Evolutionary conservation across 2,797 vertebrate genomes (phyloP), one percentile per base, ranked within the genome.

Genomic region (Anguilla marmorata): DNA sequence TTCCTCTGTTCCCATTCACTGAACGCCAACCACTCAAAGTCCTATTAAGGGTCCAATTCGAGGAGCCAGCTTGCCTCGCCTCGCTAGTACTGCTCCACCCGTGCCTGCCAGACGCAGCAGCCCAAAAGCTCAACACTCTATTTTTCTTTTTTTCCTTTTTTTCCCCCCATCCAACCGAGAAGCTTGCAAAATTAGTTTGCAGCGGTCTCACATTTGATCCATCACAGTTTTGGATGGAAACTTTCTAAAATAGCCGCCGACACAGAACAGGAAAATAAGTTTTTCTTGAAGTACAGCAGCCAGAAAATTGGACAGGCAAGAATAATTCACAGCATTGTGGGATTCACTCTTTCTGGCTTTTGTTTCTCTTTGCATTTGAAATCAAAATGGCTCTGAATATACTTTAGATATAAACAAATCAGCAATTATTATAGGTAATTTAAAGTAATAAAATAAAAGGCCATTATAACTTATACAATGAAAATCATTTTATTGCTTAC

Each of bases 141-240:
- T 79, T 41, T 79, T 79, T n/a, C 45, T 14, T 50, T n/a, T 80
- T 82, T 80, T 48, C 3, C 14, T 41, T 48, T n/a, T 48, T 48
- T 80, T n/a, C n/a, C 19, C 16, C 16, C 12, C 45, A 82, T 82
- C 79, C 79, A 82, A 50, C 79, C 33, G 74, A 79, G 79, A 82
- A 7, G 79, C 45, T 50, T 48, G 79, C 79, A 82, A 82, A 82
- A 82, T 82, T 48, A 50, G 41, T 82, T 82, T 82, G 41, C 79
- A 82, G 41, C 24, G 45, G 41, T 50, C 82, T 54, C 82, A 3
- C 52, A 48, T 84, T 84, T 84, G 82, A 84, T 84, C 82, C 45
- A 56, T 84, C 52, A 21, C 41, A 56, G 52, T 84, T 30, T 84
- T 84, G 82, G 48, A 84, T 84, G 50, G n/a, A 84, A 84, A 82